phyloP scores from a whole-genome alignment of 2,797 vertebrate genomes.

The Trematomus bernacchii region DNA sequence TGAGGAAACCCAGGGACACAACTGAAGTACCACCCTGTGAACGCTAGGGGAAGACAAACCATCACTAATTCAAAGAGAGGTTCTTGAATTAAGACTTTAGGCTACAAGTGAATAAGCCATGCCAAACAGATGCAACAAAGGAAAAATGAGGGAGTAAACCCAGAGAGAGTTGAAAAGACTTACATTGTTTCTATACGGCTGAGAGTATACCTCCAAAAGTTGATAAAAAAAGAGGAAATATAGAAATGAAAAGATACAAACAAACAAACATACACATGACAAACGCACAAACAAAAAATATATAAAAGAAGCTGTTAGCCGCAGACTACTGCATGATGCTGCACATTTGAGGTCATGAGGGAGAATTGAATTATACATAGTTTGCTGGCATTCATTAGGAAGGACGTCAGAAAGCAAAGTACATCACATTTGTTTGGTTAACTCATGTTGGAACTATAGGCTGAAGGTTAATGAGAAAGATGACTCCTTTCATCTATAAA shows the following conservation, averaged over 20 bases:
- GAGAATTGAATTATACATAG: constrained; percentile 39
- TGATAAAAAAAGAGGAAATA: constrained; percentile 72
- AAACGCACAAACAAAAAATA: constrained; percentile 77
- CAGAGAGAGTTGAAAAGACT: constrained; percentile 80
- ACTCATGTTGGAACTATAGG: neutral
- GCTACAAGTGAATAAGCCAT: constrained; percentile 66
- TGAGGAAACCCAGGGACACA: constrained; percentile 10
- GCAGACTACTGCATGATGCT: constrained; percentile 66
- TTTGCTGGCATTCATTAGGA: constrained; percentile 43
- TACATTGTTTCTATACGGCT: constrained; percentile 87
- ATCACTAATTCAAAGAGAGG: constrained; percentile 37
- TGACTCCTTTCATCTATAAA: neutral
- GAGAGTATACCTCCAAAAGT: constrained; percentile 86
- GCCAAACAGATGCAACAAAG: constrained; percentile 66
- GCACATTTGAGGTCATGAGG: constrained; percentile 59
- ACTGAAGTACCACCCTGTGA: constrained; percentile 42
- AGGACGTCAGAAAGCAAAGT: constrained; percentile 44
- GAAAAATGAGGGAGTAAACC: constrained; percentile 43
- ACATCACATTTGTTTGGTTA: constrained; percentile 36
- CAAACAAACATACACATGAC: constrained; percentile 74
- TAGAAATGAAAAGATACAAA: constrained; percentile 78
- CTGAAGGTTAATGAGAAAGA: constrained; percentile 20
- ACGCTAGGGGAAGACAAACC: constrained; percentile 62
- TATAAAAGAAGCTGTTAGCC: constrained; percentile 85
- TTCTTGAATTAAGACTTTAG: constrained; percentile 48